phyloP scores from a whole-genome alignment of 92 coral and sea anemone genomes.

The Paragorgia papillata region DNA sequence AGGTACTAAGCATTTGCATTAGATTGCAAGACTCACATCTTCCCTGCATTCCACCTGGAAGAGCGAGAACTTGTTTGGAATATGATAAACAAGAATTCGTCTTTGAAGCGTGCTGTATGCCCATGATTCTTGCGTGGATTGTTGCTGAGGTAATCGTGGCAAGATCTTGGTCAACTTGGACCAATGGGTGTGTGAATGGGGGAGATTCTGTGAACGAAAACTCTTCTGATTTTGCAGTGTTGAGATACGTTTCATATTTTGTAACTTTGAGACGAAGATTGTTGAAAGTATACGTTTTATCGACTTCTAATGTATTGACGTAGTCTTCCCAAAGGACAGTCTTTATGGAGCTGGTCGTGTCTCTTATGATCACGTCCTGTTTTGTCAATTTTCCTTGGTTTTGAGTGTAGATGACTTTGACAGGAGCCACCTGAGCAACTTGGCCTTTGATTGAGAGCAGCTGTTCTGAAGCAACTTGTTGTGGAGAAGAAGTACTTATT shows the following conservation, averaged over 20 bases:
- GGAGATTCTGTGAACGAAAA: neutral
- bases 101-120: constrained; percentile 10
- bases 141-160: constrained; percentile 1
- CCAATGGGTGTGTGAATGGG: constrained; percentile 39
- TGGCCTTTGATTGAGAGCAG: constrained; percentile 43
- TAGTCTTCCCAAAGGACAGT: constrained; percentile 49
- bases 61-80: constrained; percentile 8
- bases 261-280: constrained; percentile 42
- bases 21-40: neutral
- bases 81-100: constrained; percentile 8
- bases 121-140: constrained; percentile 9
- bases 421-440: constrained; percentile 39
- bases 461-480: constrained; percentile 50
- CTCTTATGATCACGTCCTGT: constrained; percentile 47
- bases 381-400: constrained; percentile 45
- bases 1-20: neutral
- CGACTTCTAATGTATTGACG: constrained; percentile 39
- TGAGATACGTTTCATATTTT: constrained; percentile 45
- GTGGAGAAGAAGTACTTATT: constrained; percentile 16
- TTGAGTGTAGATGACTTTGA: constrained; percentile 33
- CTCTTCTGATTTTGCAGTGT: constrained; percentile 39
- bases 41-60: constrained; percentile 1
- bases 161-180: constrained; percentile 31
- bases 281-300: constrained; percentile 33
- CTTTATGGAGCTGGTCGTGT: constrained; percentile 48